Evolutionary conservation across 2,797 vertebrate genomes (phyloP).

Genomic region (Botia kubotai): DNA sequence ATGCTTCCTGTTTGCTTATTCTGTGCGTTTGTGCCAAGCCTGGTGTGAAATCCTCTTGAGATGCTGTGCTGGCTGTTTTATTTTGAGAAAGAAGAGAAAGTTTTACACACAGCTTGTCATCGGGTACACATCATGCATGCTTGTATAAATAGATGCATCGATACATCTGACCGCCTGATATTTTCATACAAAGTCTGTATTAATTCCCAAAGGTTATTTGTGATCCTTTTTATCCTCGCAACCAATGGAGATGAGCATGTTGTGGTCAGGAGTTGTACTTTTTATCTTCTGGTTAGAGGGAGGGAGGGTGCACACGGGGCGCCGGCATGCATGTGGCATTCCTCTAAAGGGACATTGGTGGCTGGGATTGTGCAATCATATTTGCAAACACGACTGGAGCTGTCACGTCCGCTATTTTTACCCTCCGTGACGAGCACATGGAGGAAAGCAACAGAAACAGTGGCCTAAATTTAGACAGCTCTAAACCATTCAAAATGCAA

Average conservation of each 20-base stretch:
- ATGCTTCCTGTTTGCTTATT: conserved; percentile 74
- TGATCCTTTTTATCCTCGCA: conserved; percentile 78
- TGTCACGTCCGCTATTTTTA: conserved; percentile 79
- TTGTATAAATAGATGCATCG: conserved; percentile 81
- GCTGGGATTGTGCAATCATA: conserved; percentile 81
- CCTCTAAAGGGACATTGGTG: conserved; percentile 66
- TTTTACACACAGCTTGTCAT: conserved; percentile 56
- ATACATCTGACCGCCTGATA: conserved; percentile 74
- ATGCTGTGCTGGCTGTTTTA: conserved; percentile 11
- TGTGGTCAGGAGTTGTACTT: conserved; percentile 68
- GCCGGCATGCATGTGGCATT: conserved; percentile 63
- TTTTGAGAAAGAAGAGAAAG: conserved; percentile 17
- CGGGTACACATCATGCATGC: conserved; percentile 77
- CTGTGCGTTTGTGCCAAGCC: conserved; percentile 63
- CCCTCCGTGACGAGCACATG: conserved; percentile 75
- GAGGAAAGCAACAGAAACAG: conserved; percentile 83
- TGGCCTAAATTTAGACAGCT: conserved; percentile 78
- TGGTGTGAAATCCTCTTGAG: conserved; percentile 23
- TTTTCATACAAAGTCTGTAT: conserved; percentile 78
- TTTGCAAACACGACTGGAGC: conserved; percentile 84
- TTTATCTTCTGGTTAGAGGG: conserved; percentile 60
- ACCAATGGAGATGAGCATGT: conserved; percentile 74
- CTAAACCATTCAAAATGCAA: conserved; percentile 73
- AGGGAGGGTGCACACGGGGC: conserved; percentile 54
- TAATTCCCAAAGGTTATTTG: conserved; percentile 80